Conservation (phyloP, 2,888 invertebrate genomes). For the Diarsia dahlii region DNA sequence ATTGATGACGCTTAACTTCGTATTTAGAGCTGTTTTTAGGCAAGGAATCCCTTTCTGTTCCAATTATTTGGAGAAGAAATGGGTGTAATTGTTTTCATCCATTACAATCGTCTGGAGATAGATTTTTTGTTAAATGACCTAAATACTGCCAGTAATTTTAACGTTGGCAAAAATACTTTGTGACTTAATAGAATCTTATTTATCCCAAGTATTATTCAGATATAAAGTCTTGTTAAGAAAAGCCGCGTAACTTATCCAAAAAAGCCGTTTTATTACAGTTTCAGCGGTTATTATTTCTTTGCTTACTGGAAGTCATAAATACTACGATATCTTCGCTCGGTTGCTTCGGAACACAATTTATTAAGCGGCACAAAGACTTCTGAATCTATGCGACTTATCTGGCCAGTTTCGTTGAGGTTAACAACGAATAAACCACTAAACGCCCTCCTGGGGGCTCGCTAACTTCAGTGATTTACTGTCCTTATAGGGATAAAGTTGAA, state of each 20-base stretch:
- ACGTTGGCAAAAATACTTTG: slow-evolving; percentile 12
- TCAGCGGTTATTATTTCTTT: slow-evolving; percentile 58
- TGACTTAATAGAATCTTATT: slow-evolving; percentile 36
- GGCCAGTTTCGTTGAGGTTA: slow-evolving; percentile 64
- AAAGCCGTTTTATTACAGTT: slow-evolving; percentile 56
- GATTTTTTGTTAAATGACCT: slow-evolving; percentile 33
- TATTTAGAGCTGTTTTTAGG: slow-evolving; percentile 53
- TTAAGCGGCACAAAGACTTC: slow-evolving; percentile 63
- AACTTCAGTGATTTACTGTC: slow-evolving; percentile 67
- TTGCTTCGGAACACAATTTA: slow-evolving; percentile 66
- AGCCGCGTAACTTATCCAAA: slow-evolving; percentile 47
- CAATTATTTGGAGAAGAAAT: slow-evolving; percentile 60
- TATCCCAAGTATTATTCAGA: slow-evolving; percentile 31
- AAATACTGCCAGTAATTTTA: slow-evolving; percentile 14
- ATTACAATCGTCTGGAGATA: slow-evolving; percentile 27
- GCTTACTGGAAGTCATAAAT: slow-evolving; percentile 64
- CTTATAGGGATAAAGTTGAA: slow-evolving; percentile 47
- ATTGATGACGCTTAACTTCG: slow-evolving; percentile 61
- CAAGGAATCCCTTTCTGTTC: slow-evolving; percentile 39
- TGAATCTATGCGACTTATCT: slow-evolving; percentile 70
- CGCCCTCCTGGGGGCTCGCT: slow-evolving; percentile 59
- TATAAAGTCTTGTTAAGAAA: slow-evolving; percentile 47
- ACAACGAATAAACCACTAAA: slow-evolving; percentile 71
- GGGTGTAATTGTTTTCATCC: slow-evolving; percentile 51
- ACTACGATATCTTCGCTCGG: slow-evolving; percentile 58